phyloP scores from a whole-genome alignment of 2,797 vertebrate genomes.

The Hoplostethus mediterraneus region DNA sequence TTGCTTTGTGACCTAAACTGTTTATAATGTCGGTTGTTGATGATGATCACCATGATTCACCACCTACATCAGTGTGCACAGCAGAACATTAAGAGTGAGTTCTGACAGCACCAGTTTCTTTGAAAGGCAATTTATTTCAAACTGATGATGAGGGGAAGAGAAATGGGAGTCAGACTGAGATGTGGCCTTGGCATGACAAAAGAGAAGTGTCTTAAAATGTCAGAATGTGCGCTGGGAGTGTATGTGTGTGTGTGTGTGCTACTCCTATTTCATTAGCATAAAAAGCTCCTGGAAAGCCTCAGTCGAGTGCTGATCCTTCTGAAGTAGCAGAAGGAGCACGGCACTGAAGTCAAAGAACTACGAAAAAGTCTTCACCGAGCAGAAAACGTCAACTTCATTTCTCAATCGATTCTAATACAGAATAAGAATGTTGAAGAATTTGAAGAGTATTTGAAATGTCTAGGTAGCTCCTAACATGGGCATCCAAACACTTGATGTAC shows the following conservation, averaged over 20 bases:
- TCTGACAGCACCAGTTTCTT: not conserved
- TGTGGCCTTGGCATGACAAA: not conserved
- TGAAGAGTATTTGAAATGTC: not conserved
- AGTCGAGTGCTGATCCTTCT: constrained; percentile 78
- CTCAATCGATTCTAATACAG: not conserved
- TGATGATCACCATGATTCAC: constrained; percentile 4
- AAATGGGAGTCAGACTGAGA: not conserved
- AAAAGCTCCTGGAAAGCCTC: constrained; percentile 39
- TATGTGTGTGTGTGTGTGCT: not conserved
- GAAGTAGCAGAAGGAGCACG: constrained; percentile 80
- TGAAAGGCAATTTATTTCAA: constrained; percentile 1
- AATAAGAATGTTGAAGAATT: not conserved
- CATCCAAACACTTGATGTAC: not conserved
- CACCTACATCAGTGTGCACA: not conserved
- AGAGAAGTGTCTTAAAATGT: not conserved
- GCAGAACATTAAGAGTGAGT: not conserved
- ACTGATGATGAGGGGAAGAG: not conserved
- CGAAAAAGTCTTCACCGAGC: not conserved
- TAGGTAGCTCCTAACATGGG: not conserved
- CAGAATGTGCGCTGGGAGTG: not conserved
- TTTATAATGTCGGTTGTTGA: too few species aligned
- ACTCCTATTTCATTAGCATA: not conserved
- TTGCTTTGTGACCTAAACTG: too few species aligned
- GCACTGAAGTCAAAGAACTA: constrained; percentile 70
- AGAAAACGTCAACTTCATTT: not conserved